Evolutionary conservation across 2,797 vertebrate genomes (phyloP), one percentile per base, ranked within the genome.

Genomic region (Rallus crepitans): DNA sequence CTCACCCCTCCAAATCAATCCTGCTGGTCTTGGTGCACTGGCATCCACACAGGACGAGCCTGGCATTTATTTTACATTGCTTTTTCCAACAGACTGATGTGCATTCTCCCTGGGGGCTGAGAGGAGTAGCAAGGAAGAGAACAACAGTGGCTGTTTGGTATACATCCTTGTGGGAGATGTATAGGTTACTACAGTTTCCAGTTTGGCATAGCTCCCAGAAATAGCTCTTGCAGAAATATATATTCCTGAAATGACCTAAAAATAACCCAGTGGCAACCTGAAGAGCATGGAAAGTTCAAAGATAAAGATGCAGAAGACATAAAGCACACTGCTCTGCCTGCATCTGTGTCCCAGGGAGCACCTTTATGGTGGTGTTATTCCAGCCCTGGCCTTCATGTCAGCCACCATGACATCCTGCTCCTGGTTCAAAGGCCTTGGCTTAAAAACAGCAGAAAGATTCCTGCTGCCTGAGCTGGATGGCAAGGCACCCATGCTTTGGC

Each of bases 231-330:
- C 56, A 91, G 94, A 93, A 94, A 87, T 82, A 87, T 10, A n/a
- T 90, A 53, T 90, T 82, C 57, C 94, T 42, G 66, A 90, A 93
- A 93, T 42, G 73, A 94, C 93, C 77, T 84, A 90, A 94, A 96
- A 94, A 92, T 90, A 95, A 77, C 77, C 23, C 66, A 59, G 59
- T 24, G 70, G 35, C 70, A 69, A 79, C 70, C 48, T 15, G 6
- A 53, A 89, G 73, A 9, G 6, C 66, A 15, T 25, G 30, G 76
- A 35, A 84, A 77, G 24, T 57, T 80, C 31, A 33, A 76, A 94
- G 68, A 94, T 35, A 83, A 88, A 94, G 80, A 66, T 37, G 42
- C 31, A 66, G 70, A 52, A 81, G 20, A 12, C 39, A 40, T 48
- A 60, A 81, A 94, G n/a, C 21, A 30, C 1, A 1, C 15, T 30